Evolutionary conservation across 2,113 vertebrate species (phyloP).

Genomic region (Edolisoma coerulescens): DNA sequence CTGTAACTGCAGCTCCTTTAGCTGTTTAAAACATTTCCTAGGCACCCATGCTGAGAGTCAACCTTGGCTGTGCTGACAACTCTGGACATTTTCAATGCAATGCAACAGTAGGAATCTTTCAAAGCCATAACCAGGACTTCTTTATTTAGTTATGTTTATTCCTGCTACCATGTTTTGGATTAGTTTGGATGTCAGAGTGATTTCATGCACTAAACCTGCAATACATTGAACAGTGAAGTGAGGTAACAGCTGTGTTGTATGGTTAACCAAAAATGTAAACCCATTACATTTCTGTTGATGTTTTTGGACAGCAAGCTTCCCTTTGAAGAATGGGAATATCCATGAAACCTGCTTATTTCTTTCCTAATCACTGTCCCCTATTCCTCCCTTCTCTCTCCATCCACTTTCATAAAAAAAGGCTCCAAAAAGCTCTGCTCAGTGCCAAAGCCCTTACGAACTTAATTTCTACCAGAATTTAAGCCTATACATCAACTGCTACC

Average conservation of each 20-base stretch:
- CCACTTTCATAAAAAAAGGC: neutral
- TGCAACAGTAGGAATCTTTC: neutral
- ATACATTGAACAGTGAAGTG: neutral
- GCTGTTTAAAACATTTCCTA: neutral
- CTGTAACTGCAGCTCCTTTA: neutral
- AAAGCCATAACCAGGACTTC: neutral
- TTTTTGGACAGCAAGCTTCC: neutral
- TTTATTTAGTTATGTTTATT: slow-evolving; percentile 20
- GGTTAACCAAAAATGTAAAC: slow-evolving; percentile 40
- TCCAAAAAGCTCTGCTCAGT: neutral
- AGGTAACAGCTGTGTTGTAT: neutral
- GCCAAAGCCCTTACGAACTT: neutral
- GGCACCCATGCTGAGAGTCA: neutral
- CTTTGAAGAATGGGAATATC: neutral
- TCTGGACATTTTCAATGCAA: neutral
- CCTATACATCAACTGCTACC: neutral
- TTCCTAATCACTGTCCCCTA: neutral
- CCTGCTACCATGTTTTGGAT: slow-evolving; percentile 16
- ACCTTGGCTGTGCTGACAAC: neutral
- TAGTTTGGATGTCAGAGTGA: slow-evolving; percentile 17
- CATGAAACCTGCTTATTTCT: neutral
- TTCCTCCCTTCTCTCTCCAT: neutral
- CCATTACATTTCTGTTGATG: neutral
- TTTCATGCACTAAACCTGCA: slow-evolving; percentile 13
- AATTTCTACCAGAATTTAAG: neutral